Conservation (phyloP, 2,888 invertebrate genomes). For the Mesorhabditis sp. region DNA sequence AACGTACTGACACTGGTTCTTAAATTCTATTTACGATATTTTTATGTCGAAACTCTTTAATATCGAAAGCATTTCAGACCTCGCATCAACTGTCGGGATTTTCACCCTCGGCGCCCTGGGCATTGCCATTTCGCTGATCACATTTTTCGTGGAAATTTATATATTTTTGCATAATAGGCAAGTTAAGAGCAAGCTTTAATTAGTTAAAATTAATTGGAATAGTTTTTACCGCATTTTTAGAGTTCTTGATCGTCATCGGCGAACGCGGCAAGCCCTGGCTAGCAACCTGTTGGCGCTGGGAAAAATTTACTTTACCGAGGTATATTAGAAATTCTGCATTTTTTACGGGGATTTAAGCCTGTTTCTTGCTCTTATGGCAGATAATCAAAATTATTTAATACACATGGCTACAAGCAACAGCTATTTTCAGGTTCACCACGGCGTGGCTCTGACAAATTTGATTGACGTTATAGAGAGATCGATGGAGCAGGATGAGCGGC, state of each 20-base stretch:
- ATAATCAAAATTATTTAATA: not conserved
- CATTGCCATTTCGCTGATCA: conserved; percentile 19
- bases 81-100: conserved; percentile 29
- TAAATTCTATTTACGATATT: not conserved
- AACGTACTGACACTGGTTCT: not conserved
- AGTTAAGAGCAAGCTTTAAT: too few species aligned
- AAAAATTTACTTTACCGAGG: not conserved
- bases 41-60: too few species aligned
- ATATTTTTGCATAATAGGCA: conserved; percentile 1
- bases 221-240: too few species aligned
- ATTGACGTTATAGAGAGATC: not conserved
- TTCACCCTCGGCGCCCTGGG: conserved; percentile 30
- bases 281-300: not conserved
- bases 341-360: too few species aligned
- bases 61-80: conserved; percentile 12
- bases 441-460: not conserved
- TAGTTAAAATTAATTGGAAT: too few species aligned
- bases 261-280: not conserved
- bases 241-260: not conserved
- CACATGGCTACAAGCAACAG: not conserved
- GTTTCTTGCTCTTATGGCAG: not conserved
- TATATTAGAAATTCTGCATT: not conserved
- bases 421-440: not conserved
- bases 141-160: conserved; percentile 19
- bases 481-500: not conserved